Conservation (phyloP, 1,140 invertebrate species). For the Pantala flavescens region DNA sequence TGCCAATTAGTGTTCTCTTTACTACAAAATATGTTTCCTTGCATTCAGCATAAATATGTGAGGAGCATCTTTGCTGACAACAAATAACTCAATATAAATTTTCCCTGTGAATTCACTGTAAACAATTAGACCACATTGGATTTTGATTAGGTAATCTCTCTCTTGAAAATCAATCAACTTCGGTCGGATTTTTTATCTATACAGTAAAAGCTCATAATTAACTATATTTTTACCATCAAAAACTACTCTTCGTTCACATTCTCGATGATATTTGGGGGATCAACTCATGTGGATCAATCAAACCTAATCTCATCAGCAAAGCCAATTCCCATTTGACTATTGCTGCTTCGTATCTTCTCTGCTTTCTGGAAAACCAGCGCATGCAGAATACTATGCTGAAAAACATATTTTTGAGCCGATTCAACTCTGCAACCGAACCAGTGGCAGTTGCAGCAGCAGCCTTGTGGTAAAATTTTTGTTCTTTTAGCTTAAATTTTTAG, state of each 20-base stretch:
- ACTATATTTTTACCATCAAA: neutral
- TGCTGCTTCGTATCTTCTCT: neutral
- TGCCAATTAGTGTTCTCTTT: slow-evolving; percentile 5
- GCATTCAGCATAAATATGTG: slow-evolving; percentile 9
- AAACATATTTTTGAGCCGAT: slow-evolving; percentile 2
- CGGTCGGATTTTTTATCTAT: neutral
- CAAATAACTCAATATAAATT: neutral
- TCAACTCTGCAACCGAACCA: neutral
- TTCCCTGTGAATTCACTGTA: slow-evolving; percentile 1
- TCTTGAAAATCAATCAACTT: neutral
- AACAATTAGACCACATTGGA: slow-evolving; percentile 1
- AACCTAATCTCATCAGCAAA: neutral
- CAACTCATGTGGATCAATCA: neutral
- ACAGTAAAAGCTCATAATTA: neutral
- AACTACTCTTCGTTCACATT: neutral
- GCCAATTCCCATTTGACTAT: neutral
- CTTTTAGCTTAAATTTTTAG: slow-evolving; percentile 6
- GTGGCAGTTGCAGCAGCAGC: slow-evolving; percentile 3
- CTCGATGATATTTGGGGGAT: neutral
- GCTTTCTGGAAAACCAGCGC: neutral
- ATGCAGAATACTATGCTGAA: neutral
- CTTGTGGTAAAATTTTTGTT: neutral
- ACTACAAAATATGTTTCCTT: neutral
- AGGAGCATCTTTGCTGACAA: slow-evolving; percentile 4
- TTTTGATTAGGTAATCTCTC: neutral